Base-by-base conservation (phyloP, 2,888 invertebrate species). In the Pterostichus niger region DNA sequence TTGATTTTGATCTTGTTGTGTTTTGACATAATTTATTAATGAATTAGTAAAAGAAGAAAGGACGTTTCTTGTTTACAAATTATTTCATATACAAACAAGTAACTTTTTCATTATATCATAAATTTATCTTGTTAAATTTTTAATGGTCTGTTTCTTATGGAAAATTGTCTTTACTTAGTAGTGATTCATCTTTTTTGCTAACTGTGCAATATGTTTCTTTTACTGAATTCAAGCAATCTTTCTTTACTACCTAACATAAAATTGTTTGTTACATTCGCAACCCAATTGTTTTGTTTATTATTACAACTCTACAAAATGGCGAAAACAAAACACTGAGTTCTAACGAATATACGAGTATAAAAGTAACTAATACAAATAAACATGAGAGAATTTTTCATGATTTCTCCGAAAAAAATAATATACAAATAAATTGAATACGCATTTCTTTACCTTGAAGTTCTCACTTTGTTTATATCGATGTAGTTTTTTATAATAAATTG, bases 321-420 rank as follows among this genome's bases (percentile, higher is more conserved):
- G 64, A 40, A 13, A 64, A 64, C 64, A 64, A 64, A 64, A 64
- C 64, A n/a, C 33, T 64, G 33, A 13, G 64, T 64, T 64, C 33
- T 33, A 64, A 9, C 11, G 35, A 35, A 64, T 33, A 24, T 24
- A 24, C 24, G 24, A 24, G 13, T 35, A 40, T 40, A 35, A 64
- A 33, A 7, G 33, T 31, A 24, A 1, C 24, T 24, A 11, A 64
- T 64, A 64, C 33, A 64, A 64, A 64, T 13, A 64, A 64, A 64
- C 64, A 9, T 7, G 33, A 64, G 64, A 64, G 13, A 35, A 64
- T 35, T 64, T 64, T 64, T 64, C 35, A 64, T 13, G 11, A n/a
- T 31, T 35, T 11, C 64, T 11, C n/a, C 9, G 59, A 31, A 24
- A 13, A 64, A 40, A 40, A 64, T 35, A 64, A 64, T 64, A 33